phyloP scores from a whole-genome alignment of 2,888 invertebrate genomes.

The Metopia argyrocephala region DNA sequence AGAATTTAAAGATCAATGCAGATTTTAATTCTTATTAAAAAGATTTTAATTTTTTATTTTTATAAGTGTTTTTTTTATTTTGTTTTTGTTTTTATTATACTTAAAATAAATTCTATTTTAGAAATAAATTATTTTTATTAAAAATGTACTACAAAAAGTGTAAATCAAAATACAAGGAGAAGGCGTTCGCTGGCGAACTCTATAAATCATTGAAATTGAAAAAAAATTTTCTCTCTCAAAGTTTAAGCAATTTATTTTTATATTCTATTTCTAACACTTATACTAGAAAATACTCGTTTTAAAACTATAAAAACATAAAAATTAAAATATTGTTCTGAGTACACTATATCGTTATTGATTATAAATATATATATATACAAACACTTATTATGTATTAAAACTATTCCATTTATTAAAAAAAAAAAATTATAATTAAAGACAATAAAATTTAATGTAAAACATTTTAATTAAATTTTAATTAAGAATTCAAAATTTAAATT shows the following conservation, averaged over 20 bases:
- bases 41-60: not conserved
- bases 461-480: too few species aligned
- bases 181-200: slow-evolving; percentile 52
- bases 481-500: too few species aligned
- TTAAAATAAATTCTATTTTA: not conserved
- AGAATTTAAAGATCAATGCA: slow-evolving; percentile 72
- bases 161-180: not conserved
- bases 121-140: not conserved
- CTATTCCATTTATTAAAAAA: slow-evolving; percentile 31
- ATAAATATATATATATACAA: not conserved
- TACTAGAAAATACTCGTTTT: not conserved
- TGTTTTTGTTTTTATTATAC: not conserved
- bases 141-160: not conserved
- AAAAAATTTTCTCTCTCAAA: not conserved
- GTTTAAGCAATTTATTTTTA: not conserved
- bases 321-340: too few species aligned
- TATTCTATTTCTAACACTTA: not conserved
- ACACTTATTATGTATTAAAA: slow-evolving; percentile 27
- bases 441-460: slow-evolving; percentile 27
- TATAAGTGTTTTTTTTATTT: not conserved
- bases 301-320: not conserved
- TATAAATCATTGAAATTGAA: not conserved
- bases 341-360: not conserved
- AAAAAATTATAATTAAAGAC: slow-evolving; percentile 8
- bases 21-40: slow-evolving; percentile 21